These are phyloP conservation scores for Tyto alba DNA, from an alignment of 2,113 vertebrate species.

Conservation along the genomic window DNA sequence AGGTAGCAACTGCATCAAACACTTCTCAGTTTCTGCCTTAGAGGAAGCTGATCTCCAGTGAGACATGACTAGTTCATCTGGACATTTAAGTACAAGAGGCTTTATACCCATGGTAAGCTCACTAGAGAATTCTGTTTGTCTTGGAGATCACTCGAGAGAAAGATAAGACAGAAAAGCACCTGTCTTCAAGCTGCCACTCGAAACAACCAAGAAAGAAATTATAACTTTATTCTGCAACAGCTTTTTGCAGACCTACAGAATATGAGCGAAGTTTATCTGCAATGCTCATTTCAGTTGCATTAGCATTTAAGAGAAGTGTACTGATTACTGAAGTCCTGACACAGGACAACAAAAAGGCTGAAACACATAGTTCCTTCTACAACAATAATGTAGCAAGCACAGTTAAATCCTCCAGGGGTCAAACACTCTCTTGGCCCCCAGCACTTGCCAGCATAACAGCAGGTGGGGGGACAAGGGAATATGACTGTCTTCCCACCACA, in stretches of 20 bases:
- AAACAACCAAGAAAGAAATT: neutral
- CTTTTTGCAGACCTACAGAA: neutral
- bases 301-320: neutral
- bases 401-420: neutral
- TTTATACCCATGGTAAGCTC: neutral
- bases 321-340: neutral
- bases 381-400: neutral
- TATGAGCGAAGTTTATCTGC: neutral
- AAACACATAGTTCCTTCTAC: neutral
- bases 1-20: neutral
- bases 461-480: neutral
- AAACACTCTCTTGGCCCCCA: neutral
- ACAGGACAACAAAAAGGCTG: neutral
- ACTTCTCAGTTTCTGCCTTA: neutral
- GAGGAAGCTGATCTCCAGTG: neutral
- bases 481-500: neutral
- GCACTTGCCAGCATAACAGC: fast-evolving
- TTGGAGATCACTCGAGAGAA: neutral
- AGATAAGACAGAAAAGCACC: neutral
- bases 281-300: neutral
- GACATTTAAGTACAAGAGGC: neutral
- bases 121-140: neutral
- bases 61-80: neutral
- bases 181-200: neutral
- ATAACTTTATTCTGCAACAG: neutral